Conservation (phyloP, 2,113 vertebrate species). For the Fulica atra region DNA sequence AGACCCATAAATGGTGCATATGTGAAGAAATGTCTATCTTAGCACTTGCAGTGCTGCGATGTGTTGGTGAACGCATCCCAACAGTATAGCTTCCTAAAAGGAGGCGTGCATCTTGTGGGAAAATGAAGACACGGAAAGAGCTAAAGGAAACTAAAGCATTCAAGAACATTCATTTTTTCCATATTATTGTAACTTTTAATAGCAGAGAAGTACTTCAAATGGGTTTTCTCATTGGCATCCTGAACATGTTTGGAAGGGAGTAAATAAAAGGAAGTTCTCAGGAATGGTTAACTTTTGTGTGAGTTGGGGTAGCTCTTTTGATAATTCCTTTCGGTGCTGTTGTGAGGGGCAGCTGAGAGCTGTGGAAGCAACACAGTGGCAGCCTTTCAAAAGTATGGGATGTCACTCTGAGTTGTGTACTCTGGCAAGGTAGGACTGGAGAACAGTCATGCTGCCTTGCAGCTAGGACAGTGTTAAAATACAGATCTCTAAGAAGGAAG, state of each 20-base stretch:
- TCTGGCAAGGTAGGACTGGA: background rate
- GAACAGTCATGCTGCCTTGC: background rate
- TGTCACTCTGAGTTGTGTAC: background rate
- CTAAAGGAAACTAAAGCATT: background rate
- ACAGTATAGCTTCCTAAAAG: background rate
- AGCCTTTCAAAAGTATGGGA: background rate
- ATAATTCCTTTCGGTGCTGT: background rate
- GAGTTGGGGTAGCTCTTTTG: background rate
- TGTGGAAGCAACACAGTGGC: background rate
- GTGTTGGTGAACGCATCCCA: background rate
- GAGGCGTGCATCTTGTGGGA: fast-evolving
- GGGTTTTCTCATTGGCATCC: background rate
- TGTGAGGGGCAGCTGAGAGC: background rate
- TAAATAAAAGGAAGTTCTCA: background rate
- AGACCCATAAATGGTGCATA: background rate
- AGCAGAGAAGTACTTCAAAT: background rate
- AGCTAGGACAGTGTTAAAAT: background rate
- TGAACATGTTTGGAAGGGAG: background rate
- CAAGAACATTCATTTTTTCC: background rate
- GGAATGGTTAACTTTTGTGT: background rate
- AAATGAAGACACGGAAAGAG: background rate
- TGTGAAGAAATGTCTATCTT: background rate
- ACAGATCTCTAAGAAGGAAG: background rate
- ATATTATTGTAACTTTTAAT: background rate
- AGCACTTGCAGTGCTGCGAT: background rate